Evolutionary conservation across 2,113 vertebrate genomes (phyloP), one percentile per base, ranked within the genome.

Genomic region (Climacteris rufus): DNA sequence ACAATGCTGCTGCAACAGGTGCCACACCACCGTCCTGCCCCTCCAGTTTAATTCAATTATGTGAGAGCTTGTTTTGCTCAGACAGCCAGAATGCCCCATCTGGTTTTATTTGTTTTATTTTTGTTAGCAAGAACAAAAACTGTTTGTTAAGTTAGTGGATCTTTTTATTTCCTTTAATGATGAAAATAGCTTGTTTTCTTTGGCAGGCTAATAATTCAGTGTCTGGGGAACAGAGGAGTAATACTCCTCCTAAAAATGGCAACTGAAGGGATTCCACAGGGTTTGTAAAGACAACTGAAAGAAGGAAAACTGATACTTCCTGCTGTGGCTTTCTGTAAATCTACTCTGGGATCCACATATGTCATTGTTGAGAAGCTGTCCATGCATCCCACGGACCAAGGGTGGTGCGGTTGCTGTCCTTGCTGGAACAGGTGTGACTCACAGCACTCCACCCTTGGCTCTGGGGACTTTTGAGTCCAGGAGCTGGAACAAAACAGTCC

Each of bases 401-500:
- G 60, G 20, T 20, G 40, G 31, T 93, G 87, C 72, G 45, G 40
- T 10, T 87, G 52, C 37, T 45, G 40, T 87, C 53, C 30, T 20
- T 52, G 49, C 45, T 49, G 77, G 37, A 57, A 5, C n/a, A 87
- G 28, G 45, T 96, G 76, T 92, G 80, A 44, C 56, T 92, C 76
- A 44, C 15, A 31, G 31, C 1, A 0, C 78, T 83, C 78, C 84
- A 57, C 87, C 78, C 57, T 79, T 90, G 49, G 54, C 40, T 11
- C 3, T 45, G 9, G 35, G 20, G 25, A 5, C 21, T 35, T 4
- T 4, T 60, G 49, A 56, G 22, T 40, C 30, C 0, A 0, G 9
- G 13, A 89, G 31, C 30, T 80, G 72, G 19, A 68, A 37, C 15
- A 39, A 19, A 78, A 9, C 15, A 45, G 19, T 68, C 37, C 56